Base-by-base conservation (phyloP, 2,113 vertebrate genomes). In the Tetrax tetrax region DNA sequence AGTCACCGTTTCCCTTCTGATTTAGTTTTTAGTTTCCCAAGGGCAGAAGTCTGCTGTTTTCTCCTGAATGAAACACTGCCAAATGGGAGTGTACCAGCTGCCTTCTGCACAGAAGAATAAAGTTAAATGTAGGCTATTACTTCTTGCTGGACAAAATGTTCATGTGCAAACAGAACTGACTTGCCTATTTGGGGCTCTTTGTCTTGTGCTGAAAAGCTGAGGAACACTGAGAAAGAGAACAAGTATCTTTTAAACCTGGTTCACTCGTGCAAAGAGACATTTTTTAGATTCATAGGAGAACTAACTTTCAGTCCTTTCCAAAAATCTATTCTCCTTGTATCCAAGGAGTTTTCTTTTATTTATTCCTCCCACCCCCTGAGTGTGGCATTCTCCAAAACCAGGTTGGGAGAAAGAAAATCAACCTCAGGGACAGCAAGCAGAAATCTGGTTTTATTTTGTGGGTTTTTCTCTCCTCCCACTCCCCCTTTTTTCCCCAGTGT, bases 361-460 rank as follows among this genome's bases (percentile, higher is more conserved):
- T 83, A 48, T 94, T 94, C 38, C 17, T 88, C 64, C 56, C 29
- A 71, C 33, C 19, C 47, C 6, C 33, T 89, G 61, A 79, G 48
- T 79, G 43, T 45, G 71, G 17, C 56, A 53, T 72, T 94, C 87
- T 90, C 75, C 54, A 88, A 93, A 96, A 86, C 45, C 92, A 96
- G 95, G 95, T 97, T 97, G 28, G 9, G 63, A 85, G 85, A 81
- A 85, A 90, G 65, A 79, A 83, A 94, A 85, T 80, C 70, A 93
- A 66, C 47, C 66, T 96, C 31, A 74, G 56, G 78, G 82, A 87
- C 6, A 4, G 70, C 66, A 77, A 91, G 82, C 57, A 96, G 75
- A 95, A 97, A 96, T 96, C 93, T 97, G 96, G 22, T 96, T 97
- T 95, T 95, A 93, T 96, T 96, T 97, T 96, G 90, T 94, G 95